These are phyloP conservation scores for Gonioctena quinquepunctata DNA, from an alignment of 1,140 invertebrate genomes.

Conservation along the genomic window DNA sequence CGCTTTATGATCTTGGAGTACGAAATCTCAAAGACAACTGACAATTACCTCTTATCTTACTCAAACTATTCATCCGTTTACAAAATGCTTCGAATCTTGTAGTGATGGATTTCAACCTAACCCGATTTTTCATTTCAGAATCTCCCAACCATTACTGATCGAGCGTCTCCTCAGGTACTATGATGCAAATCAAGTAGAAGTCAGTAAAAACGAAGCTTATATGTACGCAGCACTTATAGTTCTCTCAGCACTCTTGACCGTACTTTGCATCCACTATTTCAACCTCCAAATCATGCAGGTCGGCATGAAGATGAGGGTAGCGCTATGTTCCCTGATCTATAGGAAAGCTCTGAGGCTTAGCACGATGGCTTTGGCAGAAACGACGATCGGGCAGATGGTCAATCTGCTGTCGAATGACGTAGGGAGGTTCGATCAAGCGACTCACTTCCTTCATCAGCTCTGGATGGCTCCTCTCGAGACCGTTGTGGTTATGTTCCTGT, in stretches of 20 bases:
- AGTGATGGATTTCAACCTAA: too few relatives aligned
- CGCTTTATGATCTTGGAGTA: too few relatives aligned
- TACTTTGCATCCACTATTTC: conserved; percentile 76
- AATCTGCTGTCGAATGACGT: conserved; percentile 87
- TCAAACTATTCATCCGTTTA: too few relatives aligned
- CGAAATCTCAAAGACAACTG: too few relatives aligned
- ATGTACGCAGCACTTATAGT: conserved; percentile 72
- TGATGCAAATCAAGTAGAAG: conserved; percentile 50
- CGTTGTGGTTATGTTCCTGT: conserved; percentile 70
- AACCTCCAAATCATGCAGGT: conserved; percentile 73
- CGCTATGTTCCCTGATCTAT: conserved; percentile 80
- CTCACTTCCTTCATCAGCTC: conserved; percentile 68
- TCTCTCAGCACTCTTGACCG: conserved; percentile 63
- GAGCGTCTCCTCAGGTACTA: conserved; percentile 60
- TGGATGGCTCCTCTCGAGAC: conserved; percentile 78
- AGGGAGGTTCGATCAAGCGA: conserved; percentile 68
- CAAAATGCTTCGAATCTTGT: too few relatives aligned
- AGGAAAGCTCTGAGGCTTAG: conserved; percentile 74
- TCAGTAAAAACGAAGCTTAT: conserved; percentile 62
- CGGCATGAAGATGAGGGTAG: conserved; percentile 81
- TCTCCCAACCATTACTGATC: conserved; percentile 39
- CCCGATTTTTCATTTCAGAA: conserved; percentile 38
- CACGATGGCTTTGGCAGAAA: conserved; percentile 69
- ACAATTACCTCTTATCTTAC: too few relatives aligned
- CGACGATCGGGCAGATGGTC: conserved; percentile 80